Base-by-base conservation (phyloP, 1,140 invertebrate genomes). In the Drosophila baimaii region DNA sequence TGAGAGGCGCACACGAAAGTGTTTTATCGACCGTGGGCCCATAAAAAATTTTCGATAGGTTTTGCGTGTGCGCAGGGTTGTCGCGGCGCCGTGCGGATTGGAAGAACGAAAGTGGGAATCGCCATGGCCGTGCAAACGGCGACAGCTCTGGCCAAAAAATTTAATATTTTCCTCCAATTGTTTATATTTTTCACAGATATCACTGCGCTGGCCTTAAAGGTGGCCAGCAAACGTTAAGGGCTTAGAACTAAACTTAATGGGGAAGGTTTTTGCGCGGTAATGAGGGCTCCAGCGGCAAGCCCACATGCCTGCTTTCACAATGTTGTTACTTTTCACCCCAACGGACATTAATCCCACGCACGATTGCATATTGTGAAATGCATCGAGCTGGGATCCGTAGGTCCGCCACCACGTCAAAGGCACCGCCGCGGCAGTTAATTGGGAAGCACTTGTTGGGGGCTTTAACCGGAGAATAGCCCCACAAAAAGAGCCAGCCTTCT, bases 91-190 rank as follows among this genome's bases (percentile, higher is more conserved):
- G 44, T 17, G n/a, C n/a, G 12, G 39, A 47, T 25, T 25, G 21
- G 44, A 25, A 27, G 25, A 12, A 25, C 17, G 46, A 5, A 51
- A 29, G 47, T 51, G 51, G 29, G 51, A 35, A 54, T 27, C 61
- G 35, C 59, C 62, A 69, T 69, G 41, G 54, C 27, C 29, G 25
- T 35, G 64, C 37, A 52, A 57, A 17, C 41, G 29, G n/a, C 78
- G 77, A 59, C 84, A 88, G n/a, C 84, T 33, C 84, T 88, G 43
- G 5, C 10, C 7, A 10, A 49, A 33, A 77, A 63, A 83, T 85
- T 89, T 88, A 76, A 89, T 89, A 88, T 88, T 88, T 88, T 66
- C 19, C 79, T 56, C 58, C 46, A 86, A 83, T 89, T 70, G 64
- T 83, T 74, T 58, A 57, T 29, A 35, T 5, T 31, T 31, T 75